Conservation (phyloP, 2,113 vertebrate species). For the Menidia beryllina region DNA sequence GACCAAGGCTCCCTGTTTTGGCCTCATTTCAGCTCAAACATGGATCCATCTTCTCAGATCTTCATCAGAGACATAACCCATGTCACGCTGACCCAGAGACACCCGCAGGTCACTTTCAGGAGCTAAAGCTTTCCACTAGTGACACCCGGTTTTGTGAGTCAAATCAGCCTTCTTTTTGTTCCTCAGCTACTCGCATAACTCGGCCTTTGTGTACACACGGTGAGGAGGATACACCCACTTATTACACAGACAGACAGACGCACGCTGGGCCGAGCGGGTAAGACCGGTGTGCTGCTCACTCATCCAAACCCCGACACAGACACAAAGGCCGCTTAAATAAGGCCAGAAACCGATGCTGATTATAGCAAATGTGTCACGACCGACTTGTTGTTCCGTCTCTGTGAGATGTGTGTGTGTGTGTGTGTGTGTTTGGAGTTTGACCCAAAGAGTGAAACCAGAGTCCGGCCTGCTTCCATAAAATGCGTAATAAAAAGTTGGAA, state of each 20-base stretch:
- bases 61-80: too few species aligned
- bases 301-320: not conserved
- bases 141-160: slow-evolving; percentile 1
- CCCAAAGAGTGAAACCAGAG: not conserved
- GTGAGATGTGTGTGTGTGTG: not conserved
- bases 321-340: not conserved
- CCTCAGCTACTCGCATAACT: slow-evolving; percentile 1
- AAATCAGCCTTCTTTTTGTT: slow-evolving; percentile 6
- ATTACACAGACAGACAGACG: slow-evolving; percentile 28
- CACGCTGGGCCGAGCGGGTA: slow-evolving; percentile 48
- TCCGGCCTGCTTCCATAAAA: not conserved
- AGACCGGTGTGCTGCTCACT: slow-evolving; percentile 29
- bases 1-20: too few species aligned
- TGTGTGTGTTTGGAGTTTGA: slow-evolving; percentile 18
- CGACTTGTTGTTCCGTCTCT: not conserved
- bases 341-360: not conserved
- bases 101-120: not conserved
- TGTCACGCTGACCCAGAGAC: not conserved
- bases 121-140: not conserved
- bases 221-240: slow-evolving; percentile 35
- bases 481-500: not conserved
- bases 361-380: not conserved
- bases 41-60: too few species aligned
- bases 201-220: slow-evolving; percentile 20
- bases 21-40: too few species aligned